Evolutionary conservation across 1,140 invertebrate genomes (phyloP).

Genomic region (Neodiprion fabricii): DNA sequence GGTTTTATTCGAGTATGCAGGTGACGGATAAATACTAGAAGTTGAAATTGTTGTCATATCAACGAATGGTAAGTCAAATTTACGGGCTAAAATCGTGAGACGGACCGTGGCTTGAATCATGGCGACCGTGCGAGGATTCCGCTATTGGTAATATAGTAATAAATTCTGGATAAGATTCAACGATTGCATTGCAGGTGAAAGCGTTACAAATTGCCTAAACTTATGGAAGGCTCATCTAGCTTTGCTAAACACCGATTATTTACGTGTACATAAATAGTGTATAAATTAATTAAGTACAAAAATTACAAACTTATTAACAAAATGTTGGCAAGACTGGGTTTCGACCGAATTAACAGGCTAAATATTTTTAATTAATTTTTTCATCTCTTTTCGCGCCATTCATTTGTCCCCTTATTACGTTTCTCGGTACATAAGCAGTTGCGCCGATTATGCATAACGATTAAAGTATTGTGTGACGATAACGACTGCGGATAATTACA

Average conservation of each 20-base stretch:
- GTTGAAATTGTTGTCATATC: not conserved
- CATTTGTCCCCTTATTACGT: not conserved
- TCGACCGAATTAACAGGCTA: conserved; percentile 30
- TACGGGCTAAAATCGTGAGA: too few species aligned
- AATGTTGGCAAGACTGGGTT: conserved; percentile 60
- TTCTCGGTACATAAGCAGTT: not conserved
- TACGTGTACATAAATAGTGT: conserved; percentile 56
- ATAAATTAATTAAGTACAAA: conserved; percentile 64
- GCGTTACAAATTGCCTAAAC: conserved; percentile 28
- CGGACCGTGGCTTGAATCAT: not conserved
- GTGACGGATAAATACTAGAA: not conserved
- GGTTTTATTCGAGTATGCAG: not conserved
- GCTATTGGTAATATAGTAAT: not conserved
- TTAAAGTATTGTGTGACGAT: not conserved
- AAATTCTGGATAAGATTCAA: not conserved
- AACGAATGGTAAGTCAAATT: not conserved
- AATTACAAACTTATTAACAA: conserved; percentile 63
- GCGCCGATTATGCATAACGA: not conserved
- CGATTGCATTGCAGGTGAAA: conserved; percentile 38
- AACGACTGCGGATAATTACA: not conserved
- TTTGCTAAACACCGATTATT: conserved; percentile 41
- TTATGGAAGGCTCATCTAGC: conserved; percentile 57
- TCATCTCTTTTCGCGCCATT: conserved; percentile 10
- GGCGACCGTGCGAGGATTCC: not conserved
- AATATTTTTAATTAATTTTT: conserved; percentile 11